Evolutionary conservation across 2,888 invertebrate genomes (phyloP), one percentile per base, ranked within the genome.

Genomic region (Ennomos erosarius): DNA sequence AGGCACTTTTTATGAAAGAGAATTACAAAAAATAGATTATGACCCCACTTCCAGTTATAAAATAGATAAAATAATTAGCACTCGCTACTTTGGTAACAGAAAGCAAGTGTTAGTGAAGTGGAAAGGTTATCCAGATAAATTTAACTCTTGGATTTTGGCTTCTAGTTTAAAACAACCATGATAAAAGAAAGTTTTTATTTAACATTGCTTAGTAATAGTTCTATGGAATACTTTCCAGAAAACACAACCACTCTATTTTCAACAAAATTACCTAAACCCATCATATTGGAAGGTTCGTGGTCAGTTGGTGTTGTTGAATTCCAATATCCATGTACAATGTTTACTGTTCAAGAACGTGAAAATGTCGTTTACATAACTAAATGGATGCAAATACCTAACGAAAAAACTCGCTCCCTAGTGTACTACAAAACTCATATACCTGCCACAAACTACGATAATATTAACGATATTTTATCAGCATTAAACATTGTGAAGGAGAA

Each of bases 51-150:
- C 36, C 8, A 39, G 42, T n/a, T 64, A 57, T 48, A 69, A 71
- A 69, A 67, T 70, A 56, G 68, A 73, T 65, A 68, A 37, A 65
- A 71, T 11, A 56, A 61, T 40, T 42, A 10, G 62, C 8, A 36
- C 55, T 36, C 62, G 58, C 11, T 48, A 44, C 4, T 52, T 55
- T 0, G 70, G 69, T 35, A 38, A 3, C 68, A 74, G 70, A 71
- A 72, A 70, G 46, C 47, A 71, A 60, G 47, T 69, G 51, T 58
- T 71, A 16, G 67, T 74, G 13, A 74, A 74, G 68, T 72, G 74
- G 74, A 59, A 60, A 70, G 70, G 16, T 16, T 71, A 70, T 70
- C 71, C 70, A 9, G 44, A 65, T 58, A 73, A 72, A 61, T 73
- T 71, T 63, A 71, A 70, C 39, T 66, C 61, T 67, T 73, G 69